Evolutionary conservation across 2,797 vertebrate species (phyloP), one percentile per base, ranked within the genome.

Genomic region (Pristis pectinata): DNA sequence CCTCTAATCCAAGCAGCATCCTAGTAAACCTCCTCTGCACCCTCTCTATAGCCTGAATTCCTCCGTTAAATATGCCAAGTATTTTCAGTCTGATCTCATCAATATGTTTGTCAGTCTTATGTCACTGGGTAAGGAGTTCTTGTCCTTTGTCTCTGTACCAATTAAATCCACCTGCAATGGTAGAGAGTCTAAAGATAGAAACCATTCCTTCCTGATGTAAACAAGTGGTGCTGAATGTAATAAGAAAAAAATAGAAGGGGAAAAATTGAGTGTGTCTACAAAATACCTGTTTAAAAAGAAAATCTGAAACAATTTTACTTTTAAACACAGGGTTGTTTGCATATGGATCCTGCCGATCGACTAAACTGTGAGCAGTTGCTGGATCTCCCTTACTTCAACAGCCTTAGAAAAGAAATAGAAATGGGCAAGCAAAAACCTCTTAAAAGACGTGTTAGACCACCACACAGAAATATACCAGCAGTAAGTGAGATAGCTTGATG

Each of bases 331-430:
- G 97, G 97, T 24, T 99, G 98, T 95, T 97, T 99, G 94, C 97
- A 95, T 93, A 98, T 99, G 98, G 98, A 99, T 95, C 98, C 99
- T 0, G 97, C 96, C 0, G 98, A 98, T 96, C 97, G 98, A 64
- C 96, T 98, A 95, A 98, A 96, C 0, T 99, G 98, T 6, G 98
- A 98, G 96, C 98, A 98, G 97, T 97, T 99, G 91, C 96, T 99
- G 95, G 97, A 97, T 83, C 98, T 98, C 0, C 97, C 98, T 0
- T 99, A 99, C 94, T 99, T 99, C 87, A 98, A 98, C 96, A 97
- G 97, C 96, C 96, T 98, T 61, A 96, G 98, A 74, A 98, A 98
- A 56, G 97, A 96, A 61, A 97, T 95, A 0, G 96, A 97, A 44
- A 94, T 95, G 30, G 96, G 96, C 0, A 97, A 96, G 0, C 97